Conservation (phyloP, 2,888 invertebrate species). For the Byasa hedistus region DNA sequence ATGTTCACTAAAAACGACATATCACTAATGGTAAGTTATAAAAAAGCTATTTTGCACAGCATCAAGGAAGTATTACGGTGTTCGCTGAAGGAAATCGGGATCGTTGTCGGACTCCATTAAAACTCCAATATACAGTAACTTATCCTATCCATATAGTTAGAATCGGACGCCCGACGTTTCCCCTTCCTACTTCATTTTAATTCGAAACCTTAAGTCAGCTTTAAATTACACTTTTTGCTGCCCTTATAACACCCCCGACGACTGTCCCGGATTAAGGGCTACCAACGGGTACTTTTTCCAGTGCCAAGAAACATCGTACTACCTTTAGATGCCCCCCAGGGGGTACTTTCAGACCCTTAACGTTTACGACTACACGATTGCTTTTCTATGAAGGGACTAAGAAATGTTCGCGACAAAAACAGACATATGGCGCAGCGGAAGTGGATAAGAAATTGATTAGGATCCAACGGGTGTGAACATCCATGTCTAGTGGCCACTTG, state of each 20-base stretch:
- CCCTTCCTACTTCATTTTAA: constrained; percentile 70
- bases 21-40: too few relatives aligned
- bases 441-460: constrained; percentile 59
- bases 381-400: constrained; percentile 78
- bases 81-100: constrained; percentile 12
- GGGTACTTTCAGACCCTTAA: constrained; percentile 80
- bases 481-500: constrained; percentile 42
- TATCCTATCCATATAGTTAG: constrained; percentile 16
- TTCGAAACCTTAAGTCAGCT: constrained; percentile 78
- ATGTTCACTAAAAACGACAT: too few relatives aligned
- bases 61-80: background rate
- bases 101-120: constrained; percentile 22
- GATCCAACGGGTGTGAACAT: constrained; percentile 44
- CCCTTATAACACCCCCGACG: constrained; percentile 73
- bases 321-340: constrained; percentile 79
- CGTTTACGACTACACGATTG: constrained; percentile 84
- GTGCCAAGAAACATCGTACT: constrained; percentile 74
- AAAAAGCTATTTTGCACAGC: background rate
- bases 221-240: constrained; percentile 78
- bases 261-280: constrained; percentile 68
- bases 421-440: constrained; percentile 67
- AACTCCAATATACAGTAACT: constrained; percentile 29
- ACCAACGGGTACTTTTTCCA: constrained; percentile 71
- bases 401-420: constrained; percentile 65
- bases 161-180: constrained; percentile 28